Evolutionary conservation across 1,140 invertebrate species (phyloP).

Genomic region (Hyles euphorbiae): DNA sequence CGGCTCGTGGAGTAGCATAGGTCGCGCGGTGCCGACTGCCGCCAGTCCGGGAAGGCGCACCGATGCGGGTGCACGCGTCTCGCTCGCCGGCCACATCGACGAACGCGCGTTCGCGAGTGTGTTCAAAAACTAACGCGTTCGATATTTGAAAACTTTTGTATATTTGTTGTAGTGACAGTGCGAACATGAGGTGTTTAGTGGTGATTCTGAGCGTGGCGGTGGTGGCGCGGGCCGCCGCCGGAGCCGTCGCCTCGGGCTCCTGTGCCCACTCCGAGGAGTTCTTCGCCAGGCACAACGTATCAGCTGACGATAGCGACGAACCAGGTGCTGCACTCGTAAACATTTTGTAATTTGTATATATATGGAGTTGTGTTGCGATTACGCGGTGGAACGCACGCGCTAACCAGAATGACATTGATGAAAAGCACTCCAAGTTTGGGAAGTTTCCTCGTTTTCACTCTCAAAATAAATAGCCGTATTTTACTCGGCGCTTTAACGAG

Average conservation of each 20-base stretch:
- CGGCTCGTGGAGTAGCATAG: constrained; percentile 14
- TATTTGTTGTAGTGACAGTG: constrained; percentile 35
- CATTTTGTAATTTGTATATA: constrained; percentile 24
- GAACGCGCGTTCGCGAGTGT: constrained; percentile 53
- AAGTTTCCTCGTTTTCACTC: too few species aligned
- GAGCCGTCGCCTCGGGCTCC: constrained; percentile 38
- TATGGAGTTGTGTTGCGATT: constrained; percentile 19
- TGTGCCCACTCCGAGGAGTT: constrained; percentile 49
- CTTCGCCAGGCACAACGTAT: constrained; percentile 59
- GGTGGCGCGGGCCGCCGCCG: constrained; percentile 28
- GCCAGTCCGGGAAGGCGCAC: constrained; percentile 58
- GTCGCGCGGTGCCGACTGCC: background rate
- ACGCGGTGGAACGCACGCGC: too few species aligned
- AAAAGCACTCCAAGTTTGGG: constrained; percentile 10
- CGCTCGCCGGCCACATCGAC: constrained; percentile 27
- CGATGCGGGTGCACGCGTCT: constrained; percentile 56
- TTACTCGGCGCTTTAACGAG: too few species aligned
- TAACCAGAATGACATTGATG: constrained; percentile 4
- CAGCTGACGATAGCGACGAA: constrained; percentile 62
- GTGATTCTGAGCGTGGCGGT: constrained; percentile 47
- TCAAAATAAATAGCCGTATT: too few species aligned
- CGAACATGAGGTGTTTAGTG: constrained; percentile 67
- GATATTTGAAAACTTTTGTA: constrained; percentile 34
- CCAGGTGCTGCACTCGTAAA: constrained; percentile 50
- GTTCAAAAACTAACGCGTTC: constrained; percentile 36